phyloP scores from a whole-genome alignment of 2,888 invertebrate genomes.

The Augochlorella aurata region DNA sequence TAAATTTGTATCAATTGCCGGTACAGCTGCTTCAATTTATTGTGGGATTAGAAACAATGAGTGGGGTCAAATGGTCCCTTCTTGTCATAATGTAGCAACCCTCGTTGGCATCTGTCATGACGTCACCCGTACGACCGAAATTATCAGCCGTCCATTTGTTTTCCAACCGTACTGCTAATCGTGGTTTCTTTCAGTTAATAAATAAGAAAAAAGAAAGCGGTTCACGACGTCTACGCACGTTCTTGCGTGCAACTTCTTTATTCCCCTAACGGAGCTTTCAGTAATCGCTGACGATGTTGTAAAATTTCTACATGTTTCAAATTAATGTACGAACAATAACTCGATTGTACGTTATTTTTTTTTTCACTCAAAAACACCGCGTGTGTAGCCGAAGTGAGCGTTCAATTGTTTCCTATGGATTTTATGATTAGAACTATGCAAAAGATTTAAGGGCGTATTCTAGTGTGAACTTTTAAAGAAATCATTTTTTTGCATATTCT shows the following conservation, averaged over 20 bases:
- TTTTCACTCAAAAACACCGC: no score
- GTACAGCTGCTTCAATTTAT: conserved; percentile 82
- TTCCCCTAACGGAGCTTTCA: no score
- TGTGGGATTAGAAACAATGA: conserved; percentile 82
- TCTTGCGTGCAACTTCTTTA: not conserved
- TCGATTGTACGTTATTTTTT: no score
- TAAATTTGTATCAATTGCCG: conserved; percentile 81
- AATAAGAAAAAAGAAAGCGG: conserved; percentile 14
- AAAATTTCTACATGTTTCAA: no score
- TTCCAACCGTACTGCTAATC: conserved; percentile 30
- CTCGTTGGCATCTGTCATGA: conserved; percentile 72
- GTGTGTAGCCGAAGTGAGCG: no score
- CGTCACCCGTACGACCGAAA: conserved; percentile 68
- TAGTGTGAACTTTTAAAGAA: no score
- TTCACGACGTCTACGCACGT: not conserved
- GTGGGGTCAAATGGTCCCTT: conserved; percentile 81
- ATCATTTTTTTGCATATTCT: no score
- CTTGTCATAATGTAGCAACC: conserved; percentile 77
- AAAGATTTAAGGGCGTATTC: no score
- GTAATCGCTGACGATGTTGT: no score
- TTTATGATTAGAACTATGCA: no score
- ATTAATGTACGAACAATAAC: no score
- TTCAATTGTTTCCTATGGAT: no score
- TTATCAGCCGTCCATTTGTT: conserved; percentile 67
- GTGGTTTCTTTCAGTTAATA: conserved; percentile 22